Evolutionary conservation across 2,888 invertebrate genomes (phyloP).

Genomic region (Mythimna vitellina): DNA sequence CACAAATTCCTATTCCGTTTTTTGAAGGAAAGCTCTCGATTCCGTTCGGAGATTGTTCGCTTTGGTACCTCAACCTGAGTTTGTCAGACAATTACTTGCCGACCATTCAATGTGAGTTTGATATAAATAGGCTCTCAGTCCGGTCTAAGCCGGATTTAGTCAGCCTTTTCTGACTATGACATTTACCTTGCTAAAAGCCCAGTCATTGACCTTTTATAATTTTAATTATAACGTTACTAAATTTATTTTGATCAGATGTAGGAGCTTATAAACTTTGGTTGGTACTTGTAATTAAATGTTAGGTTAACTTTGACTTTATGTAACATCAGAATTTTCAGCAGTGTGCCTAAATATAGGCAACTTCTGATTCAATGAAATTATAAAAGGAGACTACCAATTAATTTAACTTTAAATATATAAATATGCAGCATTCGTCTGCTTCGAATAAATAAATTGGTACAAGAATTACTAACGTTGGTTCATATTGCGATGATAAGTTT

Average conservation of each 20-base stretch:
- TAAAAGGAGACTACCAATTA: too few species aligned
- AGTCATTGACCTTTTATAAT: slow-evolving; percentile 29
- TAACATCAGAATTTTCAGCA: not conserved
- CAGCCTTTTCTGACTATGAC: slow-evolving; percentile 22
- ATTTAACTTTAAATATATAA: too few species aligned
- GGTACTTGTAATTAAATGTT: not conserved
- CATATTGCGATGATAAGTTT: too few species aligned
- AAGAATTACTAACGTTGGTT: too few species aligned
- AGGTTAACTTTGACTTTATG: not conserved
- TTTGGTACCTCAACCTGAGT: not conserved
- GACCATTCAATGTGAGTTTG: not conserved
- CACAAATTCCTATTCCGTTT: too few species aligned
- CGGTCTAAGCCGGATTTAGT: not conserved
- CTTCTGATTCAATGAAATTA: too few species aligned
- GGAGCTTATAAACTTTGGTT: not conserved
- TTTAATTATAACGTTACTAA: not conserved
- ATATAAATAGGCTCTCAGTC: slow-evolving; percentile 15
- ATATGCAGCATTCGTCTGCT: too few species aligned
- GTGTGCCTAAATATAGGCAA: not conserved
- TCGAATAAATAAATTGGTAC: too few species aligned
- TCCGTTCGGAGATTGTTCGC: not conserved
- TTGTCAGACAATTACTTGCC: not conserved
- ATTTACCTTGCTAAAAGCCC: slow-evolving; percentile 19
- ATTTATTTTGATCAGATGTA: slow-evolving; percentile 9
- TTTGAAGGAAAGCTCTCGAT: not conserved